Evolutionary conservation across 1,140 invertebrate genomes (phyloP).

Genomic region (Scylla paramamosain): DNA sequence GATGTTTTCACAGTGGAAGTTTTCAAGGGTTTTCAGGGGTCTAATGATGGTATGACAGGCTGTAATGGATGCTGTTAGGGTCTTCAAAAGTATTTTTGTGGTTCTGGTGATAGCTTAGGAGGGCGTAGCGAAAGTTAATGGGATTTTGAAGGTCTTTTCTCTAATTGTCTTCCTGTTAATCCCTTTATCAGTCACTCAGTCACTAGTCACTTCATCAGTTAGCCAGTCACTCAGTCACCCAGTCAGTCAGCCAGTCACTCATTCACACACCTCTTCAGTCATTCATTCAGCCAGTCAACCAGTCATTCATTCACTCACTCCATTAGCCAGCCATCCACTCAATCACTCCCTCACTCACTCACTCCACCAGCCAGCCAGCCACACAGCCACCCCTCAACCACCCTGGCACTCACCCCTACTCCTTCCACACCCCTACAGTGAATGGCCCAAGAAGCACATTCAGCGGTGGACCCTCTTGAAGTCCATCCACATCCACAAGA

Average conservation of each 20-base stretch:
- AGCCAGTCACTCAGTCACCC: too few species aligned
- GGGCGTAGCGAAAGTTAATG: too few species aligned
- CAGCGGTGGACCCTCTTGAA: slow-evolving; percentile 90
- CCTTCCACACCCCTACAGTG: slow-evolving; percentile 7
- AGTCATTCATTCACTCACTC: too few species aligned
- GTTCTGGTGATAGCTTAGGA: neutral
- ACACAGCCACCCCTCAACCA: neutral
- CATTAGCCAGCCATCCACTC: neutral
- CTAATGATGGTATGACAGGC: neutral
- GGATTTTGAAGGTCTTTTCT: too few species aligned
- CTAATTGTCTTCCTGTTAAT: too few species aligned
- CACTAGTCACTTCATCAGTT: too few species aligned
- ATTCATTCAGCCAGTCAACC: too few species aligned
- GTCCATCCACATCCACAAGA: slow-evolving; percentile 95
- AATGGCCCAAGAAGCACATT: slow-evolving; percentile 81
- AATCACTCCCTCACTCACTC: neutral
- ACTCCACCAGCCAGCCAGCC: neutral
- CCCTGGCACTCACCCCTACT: neutral
- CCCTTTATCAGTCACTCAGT: too few species aligned
- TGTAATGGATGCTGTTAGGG: neutral
- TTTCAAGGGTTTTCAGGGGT: too few species aligned
- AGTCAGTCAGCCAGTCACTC: too few species aligned
- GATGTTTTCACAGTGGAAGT: too few species aligned
- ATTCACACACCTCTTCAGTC: too few species aligned
- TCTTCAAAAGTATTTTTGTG: neutral